Conservation (phyloP, 2,888 invertebrate genomes). For the Polylopha cassiicola region DNA sequence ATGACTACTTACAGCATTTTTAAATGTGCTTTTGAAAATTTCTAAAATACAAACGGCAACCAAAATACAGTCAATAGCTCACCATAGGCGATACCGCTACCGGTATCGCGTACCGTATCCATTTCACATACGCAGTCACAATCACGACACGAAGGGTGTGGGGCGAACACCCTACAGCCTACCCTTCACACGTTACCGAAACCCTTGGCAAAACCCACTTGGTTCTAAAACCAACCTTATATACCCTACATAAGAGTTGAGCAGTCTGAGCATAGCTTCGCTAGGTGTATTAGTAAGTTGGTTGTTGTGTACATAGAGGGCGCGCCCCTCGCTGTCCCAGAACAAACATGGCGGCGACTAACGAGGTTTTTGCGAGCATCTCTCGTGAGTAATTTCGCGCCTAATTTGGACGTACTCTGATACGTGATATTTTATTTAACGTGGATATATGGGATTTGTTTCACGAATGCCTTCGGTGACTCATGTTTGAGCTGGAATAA, state of each 20-base stretch:
- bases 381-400: conserved; percentile 73
- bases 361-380: conserved; percentile 70
- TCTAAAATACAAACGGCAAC: conserved; percentile 2
- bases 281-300: conserved; percentile 28
- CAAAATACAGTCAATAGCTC: too few relatives aligned
- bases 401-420: conserved; percentile 60
- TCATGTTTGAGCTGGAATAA: too few relatives aligned
- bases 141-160: conserved; percentile 67
- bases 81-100: conserved; percentile 52
- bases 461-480: too few relatives aligned
- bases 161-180: too few relatives aligned
- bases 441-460: background rate
- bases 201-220: conserved; percentile 41
- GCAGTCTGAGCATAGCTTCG: conserved; percentile 16
- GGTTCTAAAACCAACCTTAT: conserved; percentile 46
- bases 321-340: conserved; percentile 71
- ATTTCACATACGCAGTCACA: conserved; percentile 67
- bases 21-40: too few relatives aligned
- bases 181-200: too few relatives aligned
- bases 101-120: conserved; percentile 66
- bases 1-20: too few relatives aligned
- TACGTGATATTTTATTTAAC: conserved; percentile 12
- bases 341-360: conserved; percentile 73
- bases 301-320: conserved; percentile 72
- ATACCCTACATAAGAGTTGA: conserved; percentile 57